Conservation (phyloP, 2,797 vertebrate species). For the Sebastes minor region DNA sequence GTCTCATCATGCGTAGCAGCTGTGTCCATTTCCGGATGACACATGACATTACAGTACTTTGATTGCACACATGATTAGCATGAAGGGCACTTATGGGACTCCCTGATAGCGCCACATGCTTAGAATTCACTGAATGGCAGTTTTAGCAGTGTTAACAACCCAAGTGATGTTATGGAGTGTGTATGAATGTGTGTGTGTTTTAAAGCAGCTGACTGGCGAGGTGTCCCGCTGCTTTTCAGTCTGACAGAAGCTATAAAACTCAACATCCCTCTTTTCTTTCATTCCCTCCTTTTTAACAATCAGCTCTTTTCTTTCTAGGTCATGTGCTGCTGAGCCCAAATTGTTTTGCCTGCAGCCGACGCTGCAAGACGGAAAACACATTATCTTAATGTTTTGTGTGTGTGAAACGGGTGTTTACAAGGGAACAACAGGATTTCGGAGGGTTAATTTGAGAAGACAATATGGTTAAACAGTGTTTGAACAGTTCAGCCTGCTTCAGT, state of each 20-base stretch:
- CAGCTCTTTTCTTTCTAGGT: slow-evolving; percentile 74
- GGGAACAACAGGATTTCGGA: slow-evolving; percentile 18
- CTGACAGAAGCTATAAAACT: slow-evolving; percentile 73
- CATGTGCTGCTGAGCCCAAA: slow-evolving; percentile 62
- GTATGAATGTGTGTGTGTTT: slow-evolving; percentile 31
- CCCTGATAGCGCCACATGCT: neutral
- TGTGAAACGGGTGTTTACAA: slow-evolving; percentile 37
- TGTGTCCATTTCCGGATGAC: neutral
- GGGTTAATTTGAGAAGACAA: slow-evolving; percentile 32
- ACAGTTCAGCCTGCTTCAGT: neutral
- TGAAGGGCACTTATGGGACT: neutral
- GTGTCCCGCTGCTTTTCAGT: slow-evolving; percentile 69
- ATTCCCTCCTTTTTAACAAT: slow-evolving; percentile 63
- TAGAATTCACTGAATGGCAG: slow-evolving; percentile 1
- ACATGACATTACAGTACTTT: neutral
- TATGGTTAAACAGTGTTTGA: neutral
- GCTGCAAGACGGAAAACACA: slow-evolving; percentile 61
- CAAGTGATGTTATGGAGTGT: slow-evolving; percentile 12
- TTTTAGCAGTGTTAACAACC: slow-evolving; percentile 33
- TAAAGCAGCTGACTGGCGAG: slow-evolving; percentile 73
- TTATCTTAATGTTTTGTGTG: slow-evolving; percentile 33
- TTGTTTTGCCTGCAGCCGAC: slow-evolving; percentile 51
- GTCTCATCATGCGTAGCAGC: neutral
- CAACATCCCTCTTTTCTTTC: slow-evolving; percentile 37
- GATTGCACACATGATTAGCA: neutral